A percentile compares a stretch with the other conserved stretches of the same genome.
phyloP scores from a whole-genome alignment of 2,888 invertebrate genomes.

The Parnassius apollo region DNA sequence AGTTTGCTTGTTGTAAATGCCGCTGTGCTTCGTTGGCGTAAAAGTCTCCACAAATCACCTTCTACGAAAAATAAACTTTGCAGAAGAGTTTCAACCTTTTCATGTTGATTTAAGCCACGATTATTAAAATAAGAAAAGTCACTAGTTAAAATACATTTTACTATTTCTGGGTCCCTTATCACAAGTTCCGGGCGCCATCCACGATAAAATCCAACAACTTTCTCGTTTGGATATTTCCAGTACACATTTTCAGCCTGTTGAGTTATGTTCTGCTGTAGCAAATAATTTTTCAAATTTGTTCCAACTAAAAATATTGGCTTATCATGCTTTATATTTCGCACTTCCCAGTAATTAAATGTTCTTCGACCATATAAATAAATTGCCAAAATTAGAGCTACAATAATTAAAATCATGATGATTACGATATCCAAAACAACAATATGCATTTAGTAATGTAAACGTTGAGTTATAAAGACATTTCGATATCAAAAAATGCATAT shows the following conservation, averaged over 20 bases:
- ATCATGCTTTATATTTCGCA: slow-evolving; percentile 27
- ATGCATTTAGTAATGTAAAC: too few relatives aligned
- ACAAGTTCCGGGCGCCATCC: slow-evolving; percentile 21
- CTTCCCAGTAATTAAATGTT: slow-evolving; percentile 17
- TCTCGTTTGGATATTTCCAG: slow-evolving; percentile 27
- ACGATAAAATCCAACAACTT: slow-evolving; percentile 27
- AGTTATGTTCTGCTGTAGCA: slow-evolving; percentile 23
- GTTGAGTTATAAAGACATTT: too few relatives aligned
- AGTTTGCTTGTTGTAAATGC: slow-evolving; percentile 28
- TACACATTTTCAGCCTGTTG: slow-evolving; percentile 24
- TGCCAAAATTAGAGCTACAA: slow-evolving; percentile 1
- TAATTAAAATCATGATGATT: not conserved
- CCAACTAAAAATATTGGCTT: slow-evolving; percentile 26
- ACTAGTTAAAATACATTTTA: slow-evolving; percentile 13
- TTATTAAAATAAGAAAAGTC: slow-evolving; percentile 29
- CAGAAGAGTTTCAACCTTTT: slow-evolving; percentile 26
- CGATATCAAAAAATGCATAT: too few relatives aligned
- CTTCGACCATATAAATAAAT: slow-evolving; percentile 16
- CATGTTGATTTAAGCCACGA: slow-evolving; percentile 26
- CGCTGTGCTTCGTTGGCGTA: slow-evolving; percentile 26
- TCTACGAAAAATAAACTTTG: slow-evolving; percentile 29
- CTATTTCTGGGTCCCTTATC: slow-evolving; percentile 13
- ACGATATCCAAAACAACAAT: too few relatives aligned
- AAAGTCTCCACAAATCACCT: slow-evolving; percentile 28
- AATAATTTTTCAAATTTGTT: slow-evolving; percentile 19